These are phyloP conservation scores for Rhopalosiphum nymphaeae DNA, from an alignment of 2,888 invertebrate genomes.

Conservation along the genomic window DNA sequence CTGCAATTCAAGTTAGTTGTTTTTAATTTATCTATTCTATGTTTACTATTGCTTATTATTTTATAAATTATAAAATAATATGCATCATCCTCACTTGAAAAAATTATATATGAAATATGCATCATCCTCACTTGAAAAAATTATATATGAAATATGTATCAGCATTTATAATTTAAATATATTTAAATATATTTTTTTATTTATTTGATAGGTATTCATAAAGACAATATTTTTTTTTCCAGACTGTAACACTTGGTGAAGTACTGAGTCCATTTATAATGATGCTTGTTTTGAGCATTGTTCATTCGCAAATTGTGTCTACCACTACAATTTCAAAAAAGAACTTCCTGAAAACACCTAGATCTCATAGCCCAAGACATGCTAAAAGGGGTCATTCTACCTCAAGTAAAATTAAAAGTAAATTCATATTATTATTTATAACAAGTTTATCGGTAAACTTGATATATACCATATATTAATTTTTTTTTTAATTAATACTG, in stretches of 20 bases:
- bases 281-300: conserved; percentile 81
- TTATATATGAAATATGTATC: neutral
- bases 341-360: conserved; percentile 56
- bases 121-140: neutral
- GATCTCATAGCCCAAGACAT: conserved; percentile 61
- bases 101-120: neutral
- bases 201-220: neutral
- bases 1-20: neutral
- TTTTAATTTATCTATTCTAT: neutral
- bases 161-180: neutral
- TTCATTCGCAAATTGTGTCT: conserved; percentile 86
- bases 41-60: neutral
- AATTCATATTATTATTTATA: neutral
- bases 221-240: conserved; percentile 67
- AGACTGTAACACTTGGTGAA: conserved; percentile 78
- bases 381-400: conserved; percentile 59
- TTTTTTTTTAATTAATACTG: neutral
- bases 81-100: neutral
- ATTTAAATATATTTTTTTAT: neutral
- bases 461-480: neutral
- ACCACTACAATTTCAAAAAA: conserved; percentile 70
- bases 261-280: conserved; percentile 80
- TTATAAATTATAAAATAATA: neutral
- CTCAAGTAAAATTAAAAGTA: conserved; percentile 63
- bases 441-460: neutral